Conservation (phyloP, 2,797 vertebrate species). For the Intellagama lesueurii region DNA sequence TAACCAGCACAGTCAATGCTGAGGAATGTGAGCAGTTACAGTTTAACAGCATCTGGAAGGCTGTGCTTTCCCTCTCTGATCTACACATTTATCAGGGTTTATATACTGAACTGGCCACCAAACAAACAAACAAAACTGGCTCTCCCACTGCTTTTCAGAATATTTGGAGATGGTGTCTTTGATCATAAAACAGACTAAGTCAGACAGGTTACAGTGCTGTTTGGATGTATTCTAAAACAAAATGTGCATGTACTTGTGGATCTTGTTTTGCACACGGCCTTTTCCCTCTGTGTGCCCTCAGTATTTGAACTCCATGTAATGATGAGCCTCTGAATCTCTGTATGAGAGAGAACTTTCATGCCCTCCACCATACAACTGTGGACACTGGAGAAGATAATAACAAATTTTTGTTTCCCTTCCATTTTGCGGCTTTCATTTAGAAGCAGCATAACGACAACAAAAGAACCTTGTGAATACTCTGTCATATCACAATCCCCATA, state of each 20-base stretch:
- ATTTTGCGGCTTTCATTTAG: constrained; percentile 35
- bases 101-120: neutral
- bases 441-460: constrained; percentile 5
- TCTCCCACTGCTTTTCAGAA: neutral
- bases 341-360: neutral
- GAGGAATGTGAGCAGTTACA: too few species aligned
- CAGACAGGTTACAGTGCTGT: neutral
- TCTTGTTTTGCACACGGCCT: neutral
- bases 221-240: neutral
- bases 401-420: neutral
- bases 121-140: neutral
- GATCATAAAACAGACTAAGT: neutral
- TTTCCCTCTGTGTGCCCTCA: too few species aligned
- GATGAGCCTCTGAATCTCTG: neutral
- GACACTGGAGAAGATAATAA: neutral
- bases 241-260: neutral
- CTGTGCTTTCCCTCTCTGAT: too few species aligned
- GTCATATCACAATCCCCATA: constrained; percentile 54
- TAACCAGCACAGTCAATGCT: neutral
- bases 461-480: constrained; percentile 46
- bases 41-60: too few species aligned
- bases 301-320: neutral
- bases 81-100: too few species aligned
- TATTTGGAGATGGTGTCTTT: neutral
- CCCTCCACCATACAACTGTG: constrained; percentile 5